Evolutionary conservation across 2,113 vertebrate genomes (phyloP), one percentile per base, ranked within the genome.

Genomic region (Gymnarchus niloticus): DNA sequence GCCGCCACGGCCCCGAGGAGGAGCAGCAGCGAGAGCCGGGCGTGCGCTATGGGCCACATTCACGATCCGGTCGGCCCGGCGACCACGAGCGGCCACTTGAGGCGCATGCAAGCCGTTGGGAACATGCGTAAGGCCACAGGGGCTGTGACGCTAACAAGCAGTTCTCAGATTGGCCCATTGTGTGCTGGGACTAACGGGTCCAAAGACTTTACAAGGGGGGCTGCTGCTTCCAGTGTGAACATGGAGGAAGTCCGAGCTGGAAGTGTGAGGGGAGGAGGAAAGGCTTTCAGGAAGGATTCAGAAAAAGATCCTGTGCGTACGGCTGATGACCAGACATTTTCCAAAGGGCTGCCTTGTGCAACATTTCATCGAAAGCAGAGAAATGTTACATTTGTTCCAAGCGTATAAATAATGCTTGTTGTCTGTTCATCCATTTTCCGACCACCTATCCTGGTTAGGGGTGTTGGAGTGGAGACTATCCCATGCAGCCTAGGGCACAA

Each of bases 11-110:
- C 91, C 7, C 91, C 92, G 1, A 93, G 88, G 56, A 91, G 93
- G 85, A 94, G 94, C 89, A 91, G 88, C 90, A 94, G 94, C 0
- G 94, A 95, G 88, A 93, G 90, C 78, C 89, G 93, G 12, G 88
- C 83, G n/a, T 85, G 87, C 44, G 84, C 81, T 6, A 59, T 87
- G 0, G 87, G 90, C 6, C 84, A 83, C 21, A 9, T 51, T 21
- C 49, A 88, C 51, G 89, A 86, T 83, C 85, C 86, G 4, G 87
- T 87, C 78, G 92, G 92, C 86, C 91, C 91, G 0, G 51, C 85
- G 25, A 88, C 88, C 37, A 86, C 88, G 48, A 90, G 84, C 85
- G 91, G 87, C 56, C 90, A 94, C 86, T 82, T 93, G 86, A 92
- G 77, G 85, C 91, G 91, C 23, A 94, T 94, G 94, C 93, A 94